Evolutionary conservation across 23 tunicate species (phyloP).

Genomic region (Pegea sp.): DNA sequence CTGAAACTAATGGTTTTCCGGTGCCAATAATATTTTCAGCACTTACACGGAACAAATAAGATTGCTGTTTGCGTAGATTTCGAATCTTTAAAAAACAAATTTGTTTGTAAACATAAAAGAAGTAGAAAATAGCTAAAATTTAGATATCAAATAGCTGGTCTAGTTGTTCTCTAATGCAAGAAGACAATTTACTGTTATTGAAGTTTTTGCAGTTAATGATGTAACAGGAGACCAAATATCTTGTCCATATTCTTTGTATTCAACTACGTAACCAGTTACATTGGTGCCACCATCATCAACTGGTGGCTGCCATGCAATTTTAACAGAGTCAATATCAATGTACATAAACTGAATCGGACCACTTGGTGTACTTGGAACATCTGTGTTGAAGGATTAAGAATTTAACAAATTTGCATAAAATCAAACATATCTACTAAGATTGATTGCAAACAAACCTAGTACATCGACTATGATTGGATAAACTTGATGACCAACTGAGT

Average conservation of each 20-base stretch:
- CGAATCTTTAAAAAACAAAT: too few relatives aligned
- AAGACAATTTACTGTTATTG: too few relatives aligned
- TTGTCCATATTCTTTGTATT: slow-evolving; percentile 22
- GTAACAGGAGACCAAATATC: slow-evolving; percentile 59
- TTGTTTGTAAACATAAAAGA: too few relatives aligned
- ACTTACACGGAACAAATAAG: slow-evolving; percentile 72
- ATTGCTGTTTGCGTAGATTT: slow-evolving; percentile 48
- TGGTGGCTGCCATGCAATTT: slow-evolving; percentile 62
- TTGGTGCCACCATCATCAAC: slow-evolving; percentile 75
- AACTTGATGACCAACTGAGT: slow-evolving; percentile 31
- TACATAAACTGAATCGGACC: slow-evolving; percentile 53
- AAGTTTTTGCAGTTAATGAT: slow-evolving; percentile 58
- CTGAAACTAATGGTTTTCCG: slow-evolving; percentile 81
- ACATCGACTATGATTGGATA: slow-evolving; percentile 58
- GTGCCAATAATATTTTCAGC: slow-evolving; percentile 90
- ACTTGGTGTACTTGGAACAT: slow-evolving; percentile 38
- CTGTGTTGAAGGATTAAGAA: background rate
- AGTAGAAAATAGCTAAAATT: too few relatives aligned
- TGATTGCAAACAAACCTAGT: too few relatives aligned
- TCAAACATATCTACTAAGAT: too few relatives aligned
- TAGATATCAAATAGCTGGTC: too few relatives aligned
- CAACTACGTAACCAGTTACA: slow-evolving; percentile 62
- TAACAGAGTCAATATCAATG: slow-evolving; percentile 43
- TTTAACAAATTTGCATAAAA: too few relatives aligned
- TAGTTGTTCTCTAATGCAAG: too few relatives aligned